Conservation (phyloP, 2,888 invertebrate species). For the Kryphioiulus occultus region DNA sequence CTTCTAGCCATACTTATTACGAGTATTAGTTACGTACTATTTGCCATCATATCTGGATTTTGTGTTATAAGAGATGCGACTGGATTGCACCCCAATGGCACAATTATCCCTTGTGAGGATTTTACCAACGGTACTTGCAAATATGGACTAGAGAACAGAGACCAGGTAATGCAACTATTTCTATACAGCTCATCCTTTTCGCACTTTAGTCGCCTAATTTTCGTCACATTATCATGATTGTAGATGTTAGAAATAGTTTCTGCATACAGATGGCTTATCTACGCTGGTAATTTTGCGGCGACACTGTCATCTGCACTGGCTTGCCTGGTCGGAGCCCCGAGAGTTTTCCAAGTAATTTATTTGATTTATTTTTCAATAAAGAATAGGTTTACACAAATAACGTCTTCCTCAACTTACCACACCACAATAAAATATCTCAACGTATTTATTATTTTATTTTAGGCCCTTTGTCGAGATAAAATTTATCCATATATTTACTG, state of each 20-base stretch:
- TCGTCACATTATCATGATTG: conserved; percentile 10
- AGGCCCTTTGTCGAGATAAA: conserved; percentile 68
- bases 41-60: conserved; percentile 82
- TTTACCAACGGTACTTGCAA: conserved; percentile 67
- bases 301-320: conserved; percentile 95
- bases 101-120: conserved; percentile 62
- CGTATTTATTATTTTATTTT: conserved; percentile 55
- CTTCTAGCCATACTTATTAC: conserved; percentile 84
- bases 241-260: conserved; percentile 63
- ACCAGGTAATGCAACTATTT: conserved; percentile 71
- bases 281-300: conserved; percentile 96
- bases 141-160: conserved; percentile 85
- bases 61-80: conserved; percentile 81
- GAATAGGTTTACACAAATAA: no score
- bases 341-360: conserved; percentile 64
- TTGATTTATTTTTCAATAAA: conserved; percentile 53
- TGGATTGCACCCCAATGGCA: conserved; percentile 64
- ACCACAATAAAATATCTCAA: no score
- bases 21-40: conserved; percentile 83
- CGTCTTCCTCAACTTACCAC: no score
- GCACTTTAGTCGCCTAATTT: not conserved
- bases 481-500: conserved; percentile 66
- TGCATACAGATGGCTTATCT: conserved; percentile 86
- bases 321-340: conserved; percentile 91
- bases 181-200: not conserved